These are phyloP conservation scores for Montipora capitata DNA, from an alignment of 92 coral and sea anemone genomes.

Conservation along the genomic window DNA sequence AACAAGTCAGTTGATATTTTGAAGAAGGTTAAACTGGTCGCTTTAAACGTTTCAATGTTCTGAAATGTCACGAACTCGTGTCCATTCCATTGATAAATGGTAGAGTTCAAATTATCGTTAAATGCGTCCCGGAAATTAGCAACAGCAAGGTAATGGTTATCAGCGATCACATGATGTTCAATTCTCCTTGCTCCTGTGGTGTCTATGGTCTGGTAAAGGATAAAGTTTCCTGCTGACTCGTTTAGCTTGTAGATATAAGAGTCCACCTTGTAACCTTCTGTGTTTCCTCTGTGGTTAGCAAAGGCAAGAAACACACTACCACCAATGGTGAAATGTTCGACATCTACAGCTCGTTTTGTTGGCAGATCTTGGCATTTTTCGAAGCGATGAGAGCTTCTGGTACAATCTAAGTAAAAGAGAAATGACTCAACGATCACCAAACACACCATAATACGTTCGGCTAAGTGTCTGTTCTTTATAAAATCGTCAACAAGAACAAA, in stretches of 20 bases:
- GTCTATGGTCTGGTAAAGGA: background rate
- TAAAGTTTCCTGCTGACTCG: background rate
- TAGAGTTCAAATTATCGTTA: background rate
- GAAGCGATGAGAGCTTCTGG: constrained; percentile 26
- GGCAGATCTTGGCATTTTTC: constrained; percentile 44
- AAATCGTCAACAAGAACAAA: no score
- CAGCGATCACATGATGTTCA: constrained; percentile 40
- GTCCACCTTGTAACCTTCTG: background rate
- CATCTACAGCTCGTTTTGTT: constrained; percentile 1
- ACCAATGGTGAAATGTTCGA: background rate
- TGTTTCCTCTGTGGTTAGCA: constrained; percentile 27
- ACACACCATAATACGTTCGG: no score
- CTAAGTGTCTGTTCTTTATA: no score
- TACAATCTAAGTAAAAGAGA: background rate
- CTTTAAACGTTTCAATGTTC: constrained; percentile 12
- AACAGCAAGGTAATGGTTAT: constrained; percentile 46
- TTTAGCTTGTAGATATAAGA: constrained; percentile 40
- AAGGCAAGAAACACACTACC: constrained; percentile 51
- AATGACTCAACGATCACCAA: background rate
- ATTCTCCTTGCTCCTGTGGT: constrained; percentile 30
- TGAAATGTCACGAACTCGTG: constrained; percentile 9
- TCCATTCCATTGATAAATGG: constrained; percentile 11
- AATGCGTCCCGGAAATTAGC: constrained; percentile 18
- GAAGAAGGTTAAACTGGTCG: background rate
- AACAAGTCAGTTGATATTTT: constrained; percentile 22